These are phyloP conservation scores for Glossophaga mutica DNA, from an alignment of 2,797 vertebrate species.

Conservation along the genomic window DNA sequence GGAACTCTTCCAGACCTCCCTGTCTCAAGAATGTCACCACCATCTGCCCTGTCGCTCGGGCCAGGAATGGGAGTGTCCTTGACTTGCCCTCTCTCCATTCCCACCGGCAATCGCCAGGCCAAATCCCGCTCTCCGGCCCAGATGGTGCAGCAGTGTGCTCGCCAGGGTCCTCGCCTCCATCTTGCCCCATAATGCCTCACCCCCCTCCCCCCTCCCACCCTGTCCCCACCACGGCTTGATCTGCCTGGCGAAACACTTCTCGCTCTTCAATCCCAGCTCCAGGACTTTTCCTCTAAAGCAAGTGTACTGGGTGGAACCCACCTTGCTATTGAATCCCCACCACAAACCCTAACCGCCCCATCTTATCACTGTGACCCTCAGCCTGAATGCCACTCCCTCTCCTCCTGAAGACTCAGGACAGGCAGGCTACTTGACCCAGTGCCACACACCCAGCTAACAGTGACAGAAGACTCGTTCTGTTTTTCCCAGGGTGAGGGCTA, in stretches of 20 bases:
- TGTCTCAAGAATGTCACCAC: background rate
- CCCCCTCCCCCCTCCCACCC: too few species aligned
- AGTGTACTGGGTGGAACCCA: background rate
- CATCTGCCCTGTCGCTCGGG: accelerated
- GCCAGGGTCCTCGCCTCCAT: background rate
- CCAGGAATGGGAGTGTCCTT: background rate
- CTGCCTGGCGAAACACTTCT: background rate
- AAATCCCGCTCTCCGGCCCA: background rate
- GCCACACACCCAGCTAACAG: accelerated
- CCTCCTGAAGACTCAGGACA: background rate
- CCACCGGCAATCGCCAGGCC: background rate
- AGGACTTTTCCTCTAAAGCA: background rate
- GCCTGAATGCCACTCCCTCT: background rate
- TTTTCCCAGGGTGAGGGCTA: background rate
- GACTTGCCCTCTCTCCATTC: background rate
- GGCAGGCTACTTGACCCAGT: background rate
- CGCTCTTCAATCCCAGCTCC: background rate
- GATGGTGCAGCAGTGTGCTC: accelerated
- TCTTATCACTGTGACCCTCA: background rate
- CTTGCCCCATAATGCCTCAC: background rate
- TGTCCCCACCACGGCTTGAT: background rate
- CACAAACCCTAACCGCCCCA: background rate
- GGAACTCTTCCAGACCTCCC: background rate
- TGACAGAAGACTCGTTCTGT: background rate
- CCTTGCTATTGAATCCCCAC: background rate